A percentile compares a stretch with the other conserved stretches of the same genome.
phyloP scores from a whole-genome alignment of 2,113 vertebrate genomes.

The Platichthys flesus region DNA sequence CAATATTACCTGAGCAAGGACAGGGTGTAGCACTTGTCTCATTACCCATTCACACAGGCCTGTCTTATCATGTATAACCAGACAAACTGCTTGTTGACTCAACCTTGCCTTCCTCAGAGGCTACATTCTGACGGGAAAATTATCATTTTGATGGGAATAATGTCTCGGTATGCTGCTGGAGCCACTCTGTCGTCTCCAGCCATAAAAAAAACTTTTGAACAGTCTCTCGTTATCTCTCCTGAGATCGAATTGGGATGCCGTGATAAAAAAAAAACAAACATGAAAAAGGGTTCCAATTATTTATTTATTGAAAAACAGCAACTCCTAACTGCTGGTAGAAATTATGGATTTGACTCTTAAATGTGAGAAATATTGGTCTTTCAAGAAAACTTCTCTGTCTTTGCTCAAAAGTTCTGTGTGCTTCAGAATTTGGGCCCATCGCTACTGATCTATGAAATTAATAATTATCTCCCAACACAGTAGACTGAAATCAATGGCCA shows the following conservation, averaged over 20 bases:
- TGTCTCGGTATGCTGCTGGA: conserved; percentile 54
- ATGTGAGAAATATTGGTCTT: not conserved
- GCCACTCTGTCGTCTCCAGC: conserved; percentile 49
- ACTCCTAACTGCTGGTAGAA: conserved; percentile 25
- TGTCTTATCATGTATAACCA: conserved; percentile 72
- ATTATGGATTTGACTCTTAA: conserved; percentile 49
- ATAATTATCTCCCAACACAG: not conserved
- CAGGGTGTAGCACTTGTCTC: conserved; percentile 57
- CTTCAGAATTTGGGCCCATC: not conserved
- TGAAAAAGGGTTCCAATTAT: conserved; percentile 17
- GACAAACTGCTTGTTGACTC: conserved; percentile 75
- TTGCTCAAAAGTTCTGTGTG: not conserved
- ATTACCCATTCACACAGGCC: conserved; percentile 57
- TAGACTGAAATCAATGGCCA: not conserved
- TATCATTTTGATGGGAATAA: conserved; percentile 75
- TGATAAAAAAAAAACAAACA: conserved; percentile 41
- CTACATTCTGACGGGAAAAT: conserved; percentile 65
- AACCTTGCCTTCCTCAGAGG: conserved; percentile 65
- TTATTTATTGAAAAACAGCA: conserved; percentile 39
- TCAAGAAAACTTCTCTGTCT: conserved; percentile 13
- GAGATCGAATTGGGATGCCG: conserved; percentile 41
- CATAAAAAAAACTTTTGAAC: conserved; percentile 50
- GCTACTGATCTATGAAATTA: not conserved
- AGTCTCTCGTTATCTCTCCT: conserved; percentile 45
- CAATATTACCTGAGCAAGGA: conserved; percentile 51